A percentile compares a stretch with the other conserved stretches of the same genome.
Conservation (phyloP, 2,113 vertebrate species). For the Scytalopus superciliaris region DNA sequence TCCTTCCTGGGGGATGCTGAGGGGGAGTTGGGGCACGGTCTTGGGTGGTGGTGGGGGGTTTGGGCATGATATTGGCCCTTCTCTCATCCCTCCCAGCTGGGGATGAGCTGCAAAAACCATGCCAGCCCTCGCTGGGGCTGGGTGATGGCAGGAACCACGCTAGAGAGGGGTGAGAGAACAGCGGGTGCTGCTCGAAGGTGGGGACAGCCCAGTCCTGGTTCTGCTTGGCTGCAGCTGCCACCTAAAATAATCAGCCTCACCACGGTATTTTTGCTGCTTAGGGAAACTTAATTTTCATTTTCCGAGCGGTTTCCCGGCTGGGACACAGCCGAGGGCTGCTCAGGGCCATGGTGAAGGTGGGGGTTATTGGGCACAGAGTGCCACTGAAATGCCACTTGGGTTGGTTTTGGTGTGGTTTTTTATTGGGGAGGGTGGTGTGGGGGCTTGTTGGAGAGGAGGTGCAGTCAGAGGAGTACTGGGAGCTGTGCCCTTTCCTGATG, state of each 20-base stretch:
- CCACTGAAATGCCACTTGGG: rapidly evolving
- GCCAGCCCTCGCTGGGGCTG: rapidly evolving
- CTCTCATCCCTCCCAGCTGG: neutral
- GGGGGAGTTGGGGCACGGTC: neutral
- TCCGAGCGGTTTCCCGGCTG: neutral
- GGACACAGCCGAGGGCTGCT: neutral
- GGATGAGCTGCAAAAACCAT: neutral
- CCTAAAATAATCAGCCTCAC: constrained; percentile 14
- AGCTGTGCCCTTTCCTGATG: neutral
- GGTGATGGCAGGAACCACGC: constrained; percentile 2
- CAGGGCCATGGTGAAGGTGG: neutral
- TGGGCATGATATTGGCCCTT: rapidly evolving
- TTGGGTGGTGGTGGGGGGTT: rapidly evolving
- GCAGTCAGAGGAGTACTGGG: neutral
- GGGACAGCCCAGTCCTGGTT: constrained; percentile 30
- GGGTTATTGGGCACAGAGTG: neutral
- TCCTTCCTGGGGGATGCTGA: neutral
- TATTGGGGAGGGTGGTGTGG: neutral
- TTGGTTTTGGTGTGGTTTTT: neutral
- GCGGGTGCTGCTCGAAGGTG: neutral
- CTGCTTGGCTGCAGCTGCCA: constrained; percentile 31
- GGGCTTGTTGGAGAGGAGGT: rapidly evolving
- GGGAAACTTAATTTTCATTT: constrained; percentile 25
- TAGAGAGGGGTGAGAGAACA: neutral
- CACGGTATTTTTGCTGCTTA: neutral